phyloP scores from a whole-genome alignment of 2,113 vertebrate genomes.

The Aix galericulata region DNA sequence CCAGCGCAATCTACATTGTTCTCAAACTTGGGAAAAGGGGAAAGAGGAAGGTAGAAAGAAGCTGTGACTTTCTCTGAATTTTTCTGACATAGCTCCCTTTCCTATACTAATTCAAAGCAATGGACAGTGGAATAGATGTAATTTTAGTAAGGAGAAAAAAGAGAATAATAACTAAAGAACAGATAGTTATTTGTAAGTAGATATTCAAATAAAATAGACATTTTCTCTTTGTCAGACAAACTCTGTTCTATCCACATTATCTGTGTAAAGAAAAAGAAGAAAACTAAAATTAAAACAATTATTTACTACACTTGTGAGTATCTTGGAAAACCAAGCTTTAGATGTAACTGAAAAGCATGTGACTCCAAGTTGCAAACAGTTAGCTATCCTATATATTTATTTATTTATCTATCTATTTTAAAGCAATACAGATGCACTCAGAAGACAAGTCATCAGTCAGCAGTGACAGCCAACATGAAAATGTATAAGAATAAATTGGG shows the following conservation, averaged over 20 bases:
- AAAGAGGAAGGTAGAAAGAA: neutral
- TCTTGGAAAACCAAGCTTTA: neutral
- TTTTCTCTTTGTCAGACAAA: neutral
- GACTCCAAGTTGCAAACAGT: neutral
- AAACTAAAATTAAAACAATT: neutral
- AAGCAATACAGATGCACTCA: conserved; percentile 56
- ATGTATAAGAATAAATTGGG: conserved; percentile 71
- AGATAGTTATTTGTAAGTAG: neutral
- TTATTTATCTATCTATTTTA: conserved; percentile 71
- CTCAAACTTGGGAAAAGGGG: neutral
- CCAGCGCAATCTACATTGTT: neutral
- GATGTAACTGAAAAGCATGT: neutral
- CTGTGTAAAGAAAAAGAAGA: neutral
- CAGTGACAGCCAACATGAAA: conserved; percentile 69
- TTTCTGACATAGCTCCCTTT: neutral
- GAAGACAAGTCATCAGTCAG: conserved; percentile 73
- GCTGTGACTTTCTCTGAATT: neutral
- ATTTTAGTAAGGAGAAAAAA: neutral
- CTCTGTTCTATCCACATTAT: neutral
- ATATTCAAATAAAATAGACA: neutral
- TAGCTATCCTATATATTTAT: conserved; percentile 46
- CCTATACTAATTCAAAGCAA: neutral
- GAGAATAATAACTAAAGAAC: neutral
- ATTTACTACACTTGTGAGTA: neutral
- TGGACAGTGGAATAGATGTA: neutral